Percentiles rank a stretch among this genome's conserved stretches.
These are phyloP conservation scores for Caenorhabditis japonica DNA, from an alignment of 2,888 invertebrate species.

Conservation along the genomic window DNA sequence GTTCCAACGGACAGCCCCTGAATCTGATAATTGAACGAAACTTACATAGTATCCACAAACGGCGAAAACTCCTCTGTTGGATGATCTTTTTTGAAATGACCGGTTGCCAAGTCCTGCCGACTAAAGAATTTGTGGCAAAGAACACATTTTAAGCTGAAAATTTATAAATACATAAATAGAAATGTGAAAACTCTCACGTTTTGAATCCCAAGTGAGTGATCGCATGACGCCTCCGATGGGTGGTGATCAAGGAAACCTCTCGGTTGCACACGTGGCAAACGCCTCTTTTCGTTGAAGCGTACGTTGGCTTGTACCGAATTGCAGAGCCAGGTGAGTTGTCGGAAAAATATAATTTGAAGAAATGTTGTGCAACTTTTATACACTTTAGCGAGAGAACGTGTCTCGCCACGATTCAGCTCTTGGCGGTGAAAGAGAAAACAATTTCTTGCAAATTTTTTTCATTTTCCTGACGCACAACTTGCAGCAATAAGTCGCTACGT, in stretches of 20 bases:
- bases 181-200: constrained; percentile 22
- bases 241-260: constrained; percentile 53
- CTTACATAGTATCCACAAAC: constrained; percentile 53
- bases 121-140: constrained; percentile 52
- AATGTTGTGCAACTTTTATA: too few relatives aligned
- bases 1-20: too few relatives aligned
- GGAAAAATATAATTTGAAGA: too few relatives aligned
- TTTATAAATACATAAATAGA: neutral
- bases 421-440: too few relatives aligned
- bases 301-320: constrained; percentile 42
- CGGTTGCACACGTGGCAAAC: constrained; percentile 55
- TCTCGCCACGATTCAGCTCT: too few relatives aligned
- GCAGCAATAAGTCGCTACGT: too few relatives aligned
- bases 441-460: too few relatives aligned
- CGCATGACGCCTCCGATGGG: constrained; percentile 49
- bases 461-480: too few relatives aligned
- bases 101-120: constrained; percentile 47
- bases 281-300: constrained; percentile 50
- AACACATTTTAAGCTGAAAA: constrained; percentile 45
- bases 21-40: too few relatives aligned
- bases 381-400: too few relatives aligned
- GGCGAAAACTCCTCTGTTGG: constrained; percentile 34
- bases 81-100: constrained; percentile 54
- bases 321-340: constrained; percentile 32
- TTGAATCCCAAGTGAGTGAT: constrained; percentile 56